Conservation (phyloP, 2,888 invertebrate genomes). For the Sicus ferrugineus region DNA sequence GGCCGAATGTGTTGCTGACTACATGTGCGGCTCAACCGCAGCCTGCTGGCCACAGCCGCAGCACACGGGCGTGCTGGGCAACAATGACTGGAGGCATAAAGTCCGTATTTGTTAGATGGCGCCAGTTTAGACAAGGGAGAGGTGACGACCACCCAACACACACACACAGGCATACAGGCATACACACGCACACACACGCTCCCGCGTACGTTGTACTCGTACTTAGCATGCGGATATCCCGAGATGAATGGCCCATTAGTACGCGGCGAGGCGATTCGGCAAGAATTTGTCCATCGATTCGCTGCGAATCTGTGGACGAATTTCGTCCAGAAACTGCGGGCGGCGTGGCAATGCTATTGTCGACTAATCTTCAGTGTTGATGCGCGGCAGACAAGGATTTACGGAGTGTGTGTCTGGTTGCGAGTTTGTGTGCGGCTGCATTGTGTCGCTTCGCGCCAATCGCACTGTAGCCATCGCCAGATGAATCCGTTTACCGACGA, state of each 20-base stretch:
- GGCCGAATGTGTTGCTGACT: slow-evolving; percentile 12
- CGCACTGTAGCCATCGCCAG: too few species aligned
- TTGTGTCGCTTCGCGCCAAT: too few species aligned
- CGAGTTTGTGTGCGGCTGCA: too few species aligned
- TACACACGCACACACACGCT: neutral
- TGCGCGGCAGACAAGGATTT: too few species aligned
- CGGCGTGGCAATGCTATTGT: neutral
- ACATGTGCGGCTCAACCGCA: neutral
- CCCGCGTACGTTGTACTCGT: neutral
- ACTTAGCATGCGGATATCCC: slow-evolving; percentile 13
- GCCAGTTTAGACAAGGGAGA: neutral
- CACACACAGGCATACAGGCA: neutral
- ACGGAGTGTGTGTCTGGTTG: too few species aligned
- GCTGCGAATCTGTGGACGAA: slow-evolving; percentile 18
- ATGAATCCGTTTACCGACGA: too few species aligned
- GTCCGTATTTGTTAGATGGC: neutral
- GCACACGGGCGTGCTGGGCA: neutral
- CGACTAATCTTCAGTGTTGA: too few species aligned
- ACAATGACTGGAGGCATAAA: slow-evolving; percentile 8
- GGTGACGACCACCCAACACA: neutral
- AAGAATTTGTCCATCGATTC: slow-evolving; percentile 17
- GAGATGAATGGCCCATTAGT: slow-evolving; percentile 20
- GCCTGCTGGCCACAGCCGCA: slow-evolving; percentile 7
- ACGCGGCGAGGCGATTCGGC: slow-evolving; percentile 1
- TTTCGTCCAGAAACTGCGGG: slow-evolving; percentile 16